Evolutionary conservation across 2,113 vertebrate genomes (phyloP), one percentile per base, ranked within the genome.

Genomic region (Erythrolamprus reginae): DNA sequence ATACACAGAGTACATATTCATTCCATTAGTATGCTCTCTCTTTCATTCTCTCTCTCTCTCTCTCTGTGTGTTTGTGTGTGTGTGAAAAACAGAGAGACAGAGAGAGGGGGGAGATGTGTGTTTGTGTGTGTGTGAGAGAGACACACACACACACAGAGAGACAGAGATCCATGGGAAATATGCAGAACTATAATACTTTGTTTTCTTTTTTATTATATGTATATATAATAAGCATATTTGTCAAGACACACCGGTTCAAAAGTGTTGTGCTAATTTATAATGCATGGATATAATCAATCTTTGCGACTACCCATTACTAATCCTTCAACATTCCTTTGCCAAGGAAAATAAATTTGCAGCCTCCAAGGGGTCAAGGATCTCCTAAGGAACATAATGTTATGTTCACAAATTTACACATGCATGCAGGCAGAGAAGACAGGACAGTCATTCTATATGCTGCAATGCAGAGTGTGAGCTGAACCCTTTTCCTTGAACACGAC

Each of bases 341-440:
- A 94, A 82, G 77, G 50, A 50, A 89, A 94, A 93, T 65, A 90
- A 92, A 93, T 90, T 4, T 92, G 10, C 90, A 52, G 42, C 5
- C 50, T 90, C 45, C 13, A 53, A 52, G n/a, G 93, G 91, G 93
- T 93, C 92, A 94, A 92, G 90, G 90, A 91, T 92, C 89, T 94
- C 15, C 33, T 53, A 87, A 88, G 88, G 91, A 95, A 88, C 83
- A 92, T 51, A 94, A 89, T n/a, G 83, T 94, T 50, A 85, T 70
- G 89, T 88, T 91, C 83, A n/a, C 92, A 87, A 94, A 92, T 93
- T 89, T 89, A 82, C 70, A 85, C 86, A 92, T 92, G 92, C 42
- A 45, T 2, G 1, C 9, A 82, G 52, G 42, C 45, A 52, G 58
- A 5, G 82, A n/a, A 56, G 65, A 77, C 21, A 58, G 65, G 82